Base-by-base conservation (phyloP, 92 coral and sea anemone species). In the Zoanthus gigantus region DNA sequence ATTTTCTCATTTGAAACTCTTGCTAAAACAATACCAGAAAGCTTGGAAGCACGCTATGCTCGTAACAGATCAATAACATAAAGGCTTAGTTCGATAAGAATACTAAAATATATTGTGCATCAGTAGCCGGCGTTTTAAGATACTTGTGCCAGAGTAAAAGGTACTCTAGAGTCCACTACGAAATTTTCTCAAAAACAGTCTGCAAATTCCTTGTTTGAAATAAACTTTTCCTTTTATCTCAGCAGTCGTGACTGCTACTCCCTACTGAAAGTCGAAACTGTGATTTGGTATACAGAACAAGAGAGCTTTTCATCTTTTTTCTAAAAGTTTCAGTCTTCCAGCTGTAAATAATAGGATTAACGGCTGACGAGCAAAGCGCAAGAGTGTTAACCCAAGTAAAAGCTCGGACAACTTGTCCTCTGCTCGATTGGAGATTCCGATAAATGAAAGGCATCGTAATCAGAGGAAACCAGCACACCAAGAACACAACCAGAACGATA, bases 391-490 rank as follows among this genome's bases (percentile, higher is more conserved):
- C 98, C 94, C 98, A 95, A 72, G 91, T 91, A 74, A 96, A 93
- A 17, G 91, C 89, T 11, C 81, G 75, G 29, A 58, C 80, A 9
- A 92, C 86, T 15, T 34, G 52, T 61, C 81, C 63, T 32, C 87
- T 90, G 80, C 88, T 56, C 56, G 42, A 56, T 54, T 30, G n/a
- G 23, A 77, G 79, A 78, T 88, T 85, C 30, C 96, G 89, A 77
- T 88, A 93, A 63, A 94, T 48, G 83, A 90, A 72, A 58, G 98
- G 94, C 52, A 92, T 76, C 72, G 91, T 89, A n/a, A 95, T 82
- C 6, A 96, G 86, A 53, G 99, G 99, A 30, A 96, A 83, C 99
- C 99, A 96, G 53, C 99, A 94, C 67, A 96, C 52, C 17, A 94
- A 90, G 72, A 96, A 96, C 23, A 90, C 90, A 29, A 72, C 83